A percentile compares a stretch with the other conserved stretches of the same genome.
Evolutionary conservation across 2,888 invertebrate genomes (phyloP).

Genomic region (Platycheirus rosarum): DNA sequence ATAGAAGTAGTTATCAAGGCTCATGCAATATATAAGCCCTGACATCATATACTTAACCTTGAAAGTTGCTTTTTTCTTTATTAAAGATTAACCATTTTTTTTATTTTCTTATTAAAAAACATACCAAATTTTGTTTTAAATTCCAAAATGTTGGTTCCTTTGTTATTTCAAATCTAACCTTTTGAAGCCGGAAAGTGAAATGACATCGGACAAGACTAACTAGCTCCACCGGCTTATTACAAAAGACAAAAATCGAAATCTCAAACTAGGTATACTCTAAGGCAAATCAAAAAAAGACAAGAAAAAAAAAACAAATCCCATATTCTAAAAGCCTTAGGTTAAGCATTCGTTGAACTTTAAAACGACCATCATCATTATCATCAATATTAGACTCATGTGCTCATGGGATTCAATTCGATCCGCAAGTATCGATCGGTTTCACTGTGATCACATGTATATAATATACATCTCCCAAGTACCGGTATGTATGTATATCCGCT

Average conservation of each 20-base stretch:
- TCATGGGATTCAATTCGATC: conserved; percentile 67
- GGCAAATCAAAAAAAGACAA: neutral
- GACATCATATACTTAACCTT: no score
- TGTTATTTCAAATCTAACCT: neutral
- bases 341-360: conserved; percentile 73
- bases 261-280: neutral
- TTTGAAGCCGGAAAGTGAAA: conserved; percentile 18
- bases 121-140: no score
- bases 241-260: neutral
- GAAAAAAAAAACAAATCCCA: conserved; percentile 12
- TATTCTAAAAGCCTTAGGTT: conserved; percentile 51
- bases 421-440: conserved; percentile 63
- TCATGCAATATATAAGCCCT: no score
- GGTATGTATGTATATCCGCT: no score
- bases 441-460: conserved; percentile 48
- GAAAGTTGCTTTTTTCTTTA: no score
- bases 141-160: neutral
- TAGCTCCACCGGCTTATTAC: neutral
- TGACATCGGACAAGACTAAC: neutral
- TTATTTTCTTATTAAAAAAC: no score
- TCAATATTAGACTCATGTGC: conserved; percentile 66
- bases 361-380: conserved; percentile 64
- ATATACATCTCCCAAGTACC: neutral
- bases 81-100: no score
- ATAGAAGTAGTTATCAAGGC: no score